phyloP scores from a whole-genome alignment of 2,888 invertebrate species.

The Diaphora mendica region DNA sequence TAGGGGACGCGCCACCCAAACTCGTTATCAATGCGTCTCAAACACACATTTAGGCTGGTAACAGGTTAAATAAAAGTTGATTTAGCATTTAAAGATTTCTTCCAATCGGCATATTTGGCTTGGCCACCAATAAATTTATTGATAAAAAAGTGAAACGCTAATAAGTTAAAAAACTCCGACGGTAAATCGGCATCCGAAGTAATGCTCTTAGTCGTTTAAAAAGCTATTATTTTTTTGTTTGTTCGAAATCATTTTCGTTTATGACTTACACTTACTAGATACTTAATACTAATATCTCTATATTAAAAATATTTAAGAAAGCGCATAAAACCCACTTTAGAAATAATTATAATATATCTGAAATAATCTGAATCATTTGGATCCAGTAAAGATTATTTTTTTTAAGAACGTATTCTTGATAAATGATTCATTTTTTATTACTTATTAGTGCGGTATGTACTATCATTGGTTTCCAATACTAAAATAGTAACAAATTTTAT shows the following conservation, averaged over 20 bases:
- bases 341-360: neutral
- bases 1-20: conserved; percentile 77
- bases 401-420: neutral
- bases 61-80: conserved; percentile 74
- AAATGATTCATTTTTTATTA: neutral
- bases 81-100: conserved; percentile 74
- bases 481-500: neutral
- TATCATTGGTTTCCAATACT: neutral
- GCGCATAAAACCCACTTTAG: neutral
- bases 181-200: conserved; percentile 59
- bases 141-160: conserved; percentile 78
- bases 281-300: neutral
- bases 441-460: neutral
- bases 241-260: conserved; percentile 32
- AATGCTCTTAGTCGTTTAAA: conserved; percentile 45
- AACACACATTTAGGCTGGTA: conserved; percentile 75
- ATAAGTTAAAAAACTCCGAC: conserved; percentile 68
- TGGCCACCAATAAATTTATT: conserved; percentile 78
- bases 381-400: neutral
- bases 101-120: conserved; percentile 64
- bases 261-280: neutral
- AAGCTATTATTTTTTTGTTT: conserved; percentile 49
- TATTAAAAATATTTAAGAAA: neutral
- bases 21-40: conserved; percentile 73
- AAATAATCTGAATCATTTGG: neutral